Conservation (phyloP, 2,888 invertebrate species). For the Ellobium chinense region DNA sequence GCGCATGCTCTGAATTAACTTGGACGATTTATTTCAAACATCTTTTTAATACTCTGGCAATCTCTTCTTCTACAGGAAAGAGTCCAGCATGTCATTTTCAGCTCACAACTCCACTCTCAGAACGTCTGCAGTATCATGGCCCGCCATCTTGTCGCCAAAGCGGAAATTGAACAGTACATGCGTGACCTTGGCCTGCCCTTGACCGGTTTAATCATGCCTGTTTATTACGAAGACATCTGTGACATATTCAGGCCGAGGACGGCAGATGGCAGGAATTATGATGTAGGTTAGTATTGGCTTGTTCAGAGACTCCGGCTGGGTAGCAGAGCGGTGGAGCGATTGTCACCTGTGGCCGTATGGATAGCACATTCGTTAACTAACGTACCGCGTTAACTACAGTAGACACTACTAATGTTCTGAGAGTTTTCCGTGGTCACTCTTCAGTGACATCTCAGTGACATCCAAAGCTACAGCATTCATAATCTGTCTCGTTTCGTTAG, state of each 20-base stretch:
- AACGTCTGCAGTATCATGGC: constrained; percentile 66
- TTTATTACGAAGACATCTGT: constrained; percentile 69
- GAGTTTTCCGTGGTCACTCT: too few species aligned
- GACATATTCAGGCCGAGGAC: constrained; percentile 7
- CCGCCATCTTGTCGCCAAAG: constrained; percentile 74
- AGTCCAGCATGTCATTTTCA: constrained; percentile 69
- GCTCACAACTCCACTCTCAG: constrained; percentile 71
- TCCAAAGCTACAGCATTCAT: not conserved
- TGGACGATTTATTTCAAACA: too few species aligned
- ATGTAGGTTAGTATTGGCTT: constrained; percentile 32
- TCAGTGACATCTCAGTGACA: too few species aligned
- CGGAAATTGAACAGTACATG: constrained; percentile 65
- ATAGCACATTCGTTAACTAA: too few species aligned
- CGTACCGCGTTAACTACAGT: not conserved
- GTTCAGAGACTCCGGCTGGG: too few species aligned
- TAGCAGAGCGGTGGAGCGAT: too few species aligned
- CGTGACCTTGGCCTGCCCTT: constrained; percentile 61
- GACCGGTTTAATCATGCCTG: constrained; percentile 70
- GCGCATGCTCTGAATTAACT: too few species aligned
- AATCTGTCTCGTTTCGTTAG: not conserved
- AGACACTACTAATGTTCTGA: not conserved
- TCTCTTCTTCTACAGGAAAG: constrained; percentile 47
- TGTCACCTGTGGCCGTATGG: too few species aligned
- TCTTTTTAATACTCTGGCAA: too few species aligned
- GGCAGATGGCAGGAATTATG: constrained; percentile 25